Base-by-base conservation (phyloP, 1,140 invertebrate species). In the Hermatobates lingyangjiaoensis region DNA sequence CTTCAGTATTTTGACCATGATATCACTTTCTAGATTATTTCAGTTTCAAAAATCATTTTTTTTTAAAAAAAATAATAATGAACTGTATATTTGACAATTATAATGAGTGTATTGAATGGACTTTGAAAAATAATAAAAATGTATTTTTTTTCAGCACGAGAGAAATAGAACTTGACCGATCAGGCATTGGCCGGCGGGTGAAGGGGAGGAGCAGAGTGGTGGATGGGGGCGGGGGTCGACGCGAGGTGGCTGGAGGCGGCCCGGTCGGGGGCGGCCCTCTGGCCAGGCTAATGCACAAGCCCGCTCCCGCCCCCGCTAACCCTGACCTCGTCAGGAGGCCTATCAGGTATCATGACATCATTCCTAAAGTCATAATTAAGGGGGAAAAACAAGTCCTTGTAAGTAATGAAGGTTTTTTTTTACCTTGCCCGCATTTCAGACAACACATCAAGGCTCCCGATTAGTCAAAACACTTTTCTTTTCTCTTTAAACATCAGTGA, bases 141-240 rank as follows among this genome's bases (percentile, higher is more conserved):
- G 12, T 27, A 28, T 57, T 57, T n/a, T 55, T 53, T 74, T 74
- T 26, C 70, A 88, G 85, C 68, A 87, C 88, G 59, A 80, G 87
- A 63, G 87, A 88, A 62, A 91, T 93, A 60, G 90, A 92, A 71
- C 75, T 83, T 54, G 87, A 86, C 67, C 82, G 83, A 62, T 81
- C 81, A 57, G 81, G 87, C 67, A 72, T 45, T 48, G 55, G 55
- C 50, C 54, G 52, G 49, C 54, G 54, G 50, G 56, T 56, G n/a
- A 61, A 45, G 26, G 42, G 18, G 7, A n/a, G 50, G 20, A 39
- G n/a, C 14, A 45, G 34, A 26, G 5, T 40, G 1, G 23, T 51
- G 14, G 39, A 45, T 34, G 27, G 26, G 4, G 44, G 5, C 5
- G 4, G 14, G 18, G 5, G 5, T 12, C 68, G 56, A 59, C 57